Conservation (phyloP, 2,797 vertebrate genomes). For the Neopelma chrysocephalum region DNA sequence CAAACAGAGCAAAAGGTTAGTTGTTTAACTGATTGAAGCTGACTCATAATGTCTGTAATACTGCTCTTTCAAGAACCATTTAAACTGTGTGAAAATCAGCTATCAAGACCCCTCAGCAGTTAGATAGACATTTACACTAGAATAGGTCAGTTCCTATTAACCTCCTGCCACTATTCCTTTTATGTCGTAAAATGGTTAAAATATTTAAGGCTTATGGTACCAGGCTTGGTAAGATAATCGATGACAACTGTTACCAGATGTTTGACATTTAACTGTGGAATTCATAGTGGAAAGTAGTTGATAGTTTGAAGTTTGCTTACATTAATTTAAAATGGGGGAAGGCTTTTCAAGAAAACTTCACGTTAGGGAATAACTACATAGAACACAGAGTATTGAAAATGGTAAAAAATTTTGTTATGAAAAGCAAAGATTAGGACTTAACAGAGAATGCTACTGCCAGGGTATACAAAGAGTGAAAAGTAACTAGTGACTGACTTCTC, state of each 20-base stretch:
- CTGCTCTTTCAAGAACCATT: constrained; percentile 35
- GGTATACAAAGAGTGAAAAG: not conserved
- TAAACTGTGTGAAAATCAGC: constrained; percentile 53
- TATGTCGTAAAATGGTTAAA: constrained; percentile 70
- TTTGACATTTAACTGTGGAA: constrained; percentile 27
- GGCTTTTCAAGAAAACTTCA: not conserved
- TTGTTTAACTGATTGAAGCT: constrained; percentile 35
- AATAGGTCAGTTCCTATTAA: constrained; percentile 65
- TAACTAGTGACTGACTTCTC: not conserved
- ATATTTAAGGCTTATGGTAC: constrained; percentile 66
- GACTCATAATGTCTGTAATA: not conserved
- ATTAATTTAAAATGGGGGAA: not conserved
- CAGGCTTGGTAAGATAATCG: constrained; percentile 50
- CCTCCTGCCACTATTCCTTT: constrained; percentile 62
- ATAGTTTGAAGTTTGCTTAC: not conserved
- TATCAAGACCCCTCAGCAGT: constrained; percentile 44
- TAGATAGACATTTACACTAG: constrained; percentile 53
- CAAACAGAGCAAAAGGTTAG: constrained; percentile 90
- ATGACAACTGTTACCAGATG: constrained; percentile 67
- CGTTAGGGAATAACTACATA: not conserved
- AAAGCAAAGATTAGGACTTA: not conserved
- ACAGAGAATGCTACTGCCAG: not conserved
- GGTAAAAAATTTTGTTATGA: not conserved
- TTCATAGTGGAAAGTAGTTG: not conserved
- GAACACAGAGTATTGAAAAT: not conserved